phyloP scores from a whole-genome alignment of 2,113 vertebrate genomes.

The Pteronura brasiliensis region DNA sequence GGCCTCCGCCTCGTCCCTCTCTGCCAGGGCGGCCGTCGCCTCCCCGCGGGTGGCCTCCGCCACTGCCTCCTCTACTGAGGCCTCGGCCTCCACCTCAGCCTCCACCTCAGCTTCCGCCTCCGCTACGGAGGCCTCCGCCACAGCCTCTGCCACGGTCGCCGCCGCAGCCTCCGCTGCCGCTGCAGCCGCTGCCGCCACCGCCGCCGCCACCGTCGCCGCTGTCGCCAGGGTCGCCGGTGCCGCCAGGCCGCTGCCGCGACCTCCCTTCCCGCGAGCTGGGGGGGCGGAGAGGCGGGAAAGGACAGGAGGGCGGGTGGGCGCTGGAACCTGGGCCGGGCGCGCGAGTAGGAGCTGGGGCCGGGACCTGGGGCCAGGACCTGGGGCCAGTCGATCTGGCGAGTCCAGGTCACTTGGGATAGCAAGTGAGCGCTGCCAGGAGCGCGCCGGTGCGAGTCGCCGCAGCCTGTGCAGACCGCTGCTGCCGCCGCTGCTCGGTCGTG shows the following conservation, averaged over 20 bases:
- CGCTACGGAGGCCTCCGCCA: constrained; percentile 74
- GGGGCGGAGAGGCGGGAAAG: background rate
- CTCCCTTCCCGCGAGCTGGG: constrained; percentile 44
- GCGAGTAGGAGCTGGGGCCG: background rate
- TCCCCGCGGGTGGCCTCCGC: constrained; percentile 44
- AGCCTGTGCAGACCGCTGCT: constrained; percentile 23
- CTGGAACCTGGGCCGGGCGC: background rate
- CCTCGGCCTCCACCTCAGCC: constrained; percentile 26
- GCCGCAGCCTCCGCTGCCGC: constrained; percentile 62
- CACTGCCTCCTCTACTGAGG: constrained; percentile 3
- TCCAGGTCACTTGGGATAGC: constrained; percentile 22
- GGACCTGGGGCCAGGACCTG: background rate
- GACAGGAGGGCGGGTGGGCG: background rate
- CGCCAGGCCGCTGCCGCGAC: constrained; percentile 68
- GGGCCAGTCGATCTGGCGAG: background rate
- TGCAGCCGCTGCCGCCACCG: background rate
- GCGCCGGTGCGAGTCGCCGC: constrained; percentile 11
- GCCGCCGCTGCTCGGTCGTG: constrained; percentile 45
- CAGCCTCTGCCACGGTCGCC: constrained; percentile 62
- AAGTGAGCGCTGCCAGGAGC: background rate
- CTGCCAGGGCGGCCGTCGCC: constrained; percentile 1
- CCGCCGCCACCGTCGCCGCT: constrained; percentile 31
- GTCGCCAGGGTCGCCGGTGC: constrained; percentile 61
- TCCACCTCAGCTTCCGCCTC: constrained; percentile 71
- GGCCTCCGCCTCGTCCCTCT: background rate